phyloP scores from a whole-genome alignment of 2,797 vertebrate species.

The Falco novaeseelandiae region DNA sequence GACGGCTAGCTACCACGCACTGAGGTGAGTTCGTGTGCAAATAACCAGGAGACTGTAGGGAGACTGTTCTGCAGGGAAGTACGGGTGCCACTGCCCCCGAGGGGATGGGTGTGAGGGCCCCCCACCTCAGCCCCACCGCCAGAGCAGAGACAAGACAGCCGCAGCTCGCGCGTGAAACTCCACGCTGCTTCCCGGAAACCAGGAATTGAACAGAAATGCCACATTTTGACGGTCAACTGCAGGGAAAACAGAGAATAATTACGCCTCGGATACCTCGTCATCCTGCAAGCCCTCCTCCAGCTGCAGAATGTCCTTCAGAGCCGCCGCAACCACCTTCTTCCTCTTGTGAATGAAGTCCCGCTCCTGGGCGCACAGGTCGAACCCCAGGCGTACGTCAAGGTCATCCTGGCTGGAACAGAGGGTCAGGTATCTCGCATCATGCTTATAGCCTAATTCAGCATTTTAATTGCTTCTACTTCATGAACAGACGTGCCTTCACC shows the following conservation, averaged over 20 bases:
- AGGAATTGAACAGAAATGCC: background rate
- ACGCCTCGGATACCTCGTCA: slow-evolving; percentile 72
- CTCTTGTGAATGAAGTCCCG: slow-evolving; percentile 81
- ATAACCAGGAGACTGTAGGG: background rate
- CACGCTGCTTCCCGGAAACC: background rate
- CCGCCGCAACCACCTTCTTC: slow-evolving; percentile 71
- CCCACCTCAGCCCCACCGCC: too few relatives aligned
- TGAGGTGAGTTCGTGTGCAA: background rate
- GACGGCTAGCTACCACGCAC: background rate
- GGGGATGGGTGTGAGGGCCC: background rate
- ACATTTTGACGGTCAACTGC: background rate
- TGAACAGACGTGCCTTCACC: background rate
- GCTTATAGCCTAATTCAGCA: background rate
- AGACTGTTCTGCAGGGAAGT: background rate
- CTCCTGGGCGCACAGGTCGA: slow-evolving; percentile 81
- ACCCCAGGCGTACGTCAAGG: slow-evolving; percentile 81
- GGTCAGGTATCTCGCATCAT: background rate
- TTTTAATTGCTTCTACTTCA: background rate
- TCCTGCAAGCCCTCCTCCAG: slow-evolving; percentile 73
- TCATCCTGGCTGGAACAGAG: slow-evolving; percentile 57
- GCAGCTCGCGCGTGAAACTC: background rate
- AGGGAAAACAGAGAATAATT: background rate
- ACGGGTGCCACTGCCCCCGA: background rate
- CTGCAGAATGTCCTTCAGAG: slow-evolving; percentile 79
- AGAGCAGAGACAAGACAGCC: background rate